phyloP scores from a whole-genome alignment of 2,888 invertebrate genomes.

The Xestia xanthographa region DNA sequence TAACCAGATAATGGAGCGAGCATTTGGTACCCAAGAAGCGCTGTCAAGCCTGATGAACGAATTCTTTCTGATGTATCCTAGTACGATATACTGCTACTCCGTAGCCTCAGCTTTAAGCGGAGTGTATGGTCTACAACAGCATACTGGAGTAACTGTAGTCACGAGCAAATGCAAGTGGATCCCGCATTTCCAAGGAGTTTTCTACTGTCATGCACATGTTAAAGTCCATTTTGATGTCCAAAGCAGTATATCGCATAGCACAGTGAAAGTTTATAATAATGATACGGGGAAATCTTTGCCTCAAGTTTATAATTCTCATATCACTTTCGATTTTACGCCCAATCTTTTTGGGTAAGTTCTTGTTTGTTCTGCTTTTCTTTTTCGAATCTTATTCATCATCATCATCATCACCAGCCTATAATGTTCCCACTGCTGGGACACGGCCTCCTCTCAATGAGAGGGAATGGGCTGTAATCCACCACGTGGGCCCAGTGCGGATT shows the following conservation, averaged over 20 bases:
- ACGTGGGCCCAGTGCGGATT: too few species aligned
- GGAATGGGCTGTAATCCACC: too few species aligned
- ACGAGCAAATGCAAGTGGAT: constrained; percentile 83
- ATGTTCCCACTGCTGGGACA: too few species aligned
- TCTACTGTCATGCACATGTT: constrained; percentile 80
- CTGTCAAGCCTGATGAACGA: constrained; percentile 84
- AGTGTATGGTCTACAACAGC: constrained; percentile 76
- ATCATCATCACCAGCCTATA: too few species aligned
- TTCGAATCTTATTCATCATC: not conserved
- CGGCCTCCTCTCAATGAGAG: too few species aligned
- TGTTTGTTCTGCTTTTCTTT: not conserved
- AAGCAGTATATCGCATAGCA: constrained; percentile 74
- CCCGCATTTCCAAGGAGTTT: constrained; percentile 84
- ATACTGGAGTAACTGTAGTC: constrained; percentile 71
- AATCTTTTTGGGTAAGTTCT: constrained; percentile 79
- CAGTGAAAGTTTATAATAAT: constrained; percentile 81
- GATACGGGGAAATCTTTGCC: constrained; percentile 79
- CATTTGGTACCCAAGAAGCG: constrained; percentile 81
- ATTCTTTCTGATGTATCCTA: constrained; percentile 83
- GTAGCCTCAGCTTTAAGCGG: constrained; percentile 83
- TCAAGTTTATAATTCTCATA: constrained; percentile 79
- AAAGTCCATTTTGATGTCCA: constrained; percentile 84
- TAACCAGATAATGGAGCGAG: constrained; percentile 81
- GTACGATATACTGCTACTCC: constrained; percentile 81
- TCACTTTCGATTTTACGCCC: constrained; percentile 80